Evolutionary conservation across 2,113 vertebrate genomes (phyloP).

Genomic region (Ginglymostoma cirratum): DNA sequence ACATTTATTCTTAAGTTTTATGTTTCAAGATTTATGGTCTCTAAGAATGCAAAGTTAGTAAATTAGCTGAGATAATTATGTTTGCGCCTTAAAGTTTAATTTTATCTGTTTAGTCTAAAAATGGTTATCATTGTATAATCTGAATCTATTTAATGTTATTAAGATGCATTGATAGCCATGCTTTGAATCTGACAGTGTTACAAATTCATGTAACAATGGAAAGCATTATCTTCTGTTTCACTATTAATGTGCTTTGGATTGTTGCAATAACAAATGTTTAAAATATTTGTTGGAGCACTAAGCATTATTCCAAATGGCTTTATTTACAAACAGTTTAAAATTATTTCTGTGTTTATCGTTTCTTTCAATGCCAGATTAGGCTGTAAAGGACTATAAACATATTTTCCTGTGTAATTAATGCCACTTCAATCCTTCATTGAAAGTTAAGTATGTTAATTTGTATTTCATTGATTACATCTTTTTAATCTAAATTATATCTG

Average conservation of each 20-base stretch:
- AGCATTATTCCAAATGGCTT: not conserved
- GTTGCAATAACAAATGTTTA: not conserved
- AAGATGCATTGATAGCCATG: too few relatives aligned
- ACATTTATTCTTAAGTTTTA: constrained; percentile 3
- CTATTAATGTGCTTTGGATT: not conserved
- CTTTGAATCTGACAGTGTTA: not conserved
- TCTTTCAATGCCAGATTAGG: not conserved
- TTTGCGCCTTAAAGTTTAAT: not conserved
- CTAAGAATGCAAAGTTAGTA: not conserved
- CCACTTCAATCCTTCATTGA: not conserved
- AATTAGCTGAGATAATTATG: not conserved
- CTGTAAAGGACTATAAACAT: not conserved
- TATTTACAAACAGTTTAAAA: not conserved
- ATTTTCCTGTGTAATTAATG: not conserved
- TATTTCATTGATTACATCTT: not conserved
- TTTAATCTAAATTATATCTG: constrained; percentile 38
- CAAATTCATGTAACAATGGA: not conserved
- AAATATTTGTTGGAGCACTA: not conserved
- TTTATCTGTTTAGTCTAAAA: not conserved
- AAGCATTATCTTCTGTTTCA: not conserved
- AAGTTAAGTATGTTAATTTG: not conserved
- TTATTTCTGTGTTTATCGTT: not conserved
- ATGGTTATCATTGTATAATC: not conserved
- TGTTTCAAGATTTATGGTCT: not conserved
- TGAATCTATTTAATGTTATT: not conserved